Conservation (phyloP, 2,113 vertebrate species). For the Mormyrus lacerda region DNA sequence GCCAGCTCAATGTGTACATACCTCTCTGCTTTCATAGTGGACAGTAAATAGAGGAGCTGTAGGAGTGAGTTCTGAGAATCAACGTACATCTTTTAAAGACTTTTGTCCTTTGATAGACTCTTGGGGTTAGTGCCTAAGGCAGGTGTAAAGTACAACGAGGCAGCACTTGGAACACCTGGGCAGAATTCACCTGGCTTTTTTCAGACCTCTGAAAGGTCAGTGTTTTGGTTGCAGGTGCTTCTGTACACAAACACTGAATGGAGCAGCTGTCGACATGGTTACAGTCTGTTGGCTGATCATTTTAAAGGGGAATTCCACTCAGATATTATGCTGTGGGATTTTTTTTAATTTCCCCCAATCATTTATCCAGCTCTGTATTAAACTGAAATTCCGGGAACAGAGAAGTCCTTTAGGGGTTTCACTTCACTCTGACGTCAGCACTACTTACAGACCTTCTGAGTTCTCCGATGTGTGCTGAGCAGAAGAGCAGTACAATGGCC, state of each 20-base stretch:
- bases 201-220: not conserved
- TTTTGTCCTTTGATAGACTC: not conserved
- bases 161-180: not conserved
- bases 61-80: not conserved
- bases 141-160: not conserved
- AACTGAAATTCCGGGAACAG: not conserved
- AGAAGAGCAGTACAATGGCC: not conserved
- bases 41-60: not conserved
- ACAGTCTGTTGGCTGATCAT: not conserved
- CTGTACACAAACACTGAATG: conserved; percentile 1
- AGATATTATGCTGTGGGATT: not conserved
- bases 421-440: not conserved
- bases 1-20: not conserved
- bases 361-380: not conserved
- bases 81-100: not conserved
- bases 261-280: not conserved
- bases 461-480: not conserved
- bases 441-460: not conserved
- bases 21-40: not conserved
- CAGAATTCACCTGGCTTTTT: not conserved
- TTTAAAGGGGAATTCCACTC: not conserved
- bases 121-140: not conserved
- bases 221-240: conserved; percentile 10
- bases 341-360: not conserved
- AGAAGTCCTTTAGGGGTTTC: not conserved